Conservation (phyloP, 2,113 vertebrate species). For the Todiramphus chloris region DNA sequence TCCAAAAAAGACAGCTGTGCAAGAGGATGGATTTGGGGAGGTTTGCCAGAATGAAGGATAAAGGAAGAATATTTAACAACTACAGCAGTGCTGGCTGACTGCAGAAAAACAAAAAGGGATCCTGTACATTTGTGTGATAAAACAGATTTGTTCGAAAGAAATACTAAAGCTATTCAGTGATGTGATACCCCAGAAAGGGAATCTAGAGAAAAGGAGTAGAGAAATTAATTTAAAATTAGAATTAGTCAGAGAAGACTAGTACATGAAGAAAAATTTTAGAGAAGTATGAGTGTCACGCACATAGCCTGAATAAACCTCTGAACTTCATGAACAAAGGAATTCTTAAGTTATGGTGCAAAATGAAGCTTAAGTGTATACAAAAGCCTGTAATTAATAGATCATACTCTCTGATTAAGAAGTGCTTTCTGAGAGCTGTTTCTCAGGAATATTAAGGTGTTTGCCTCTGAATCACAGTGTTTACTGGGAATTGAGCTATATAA, state of each 20-base stretch:
- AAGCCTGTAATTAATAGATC: constrained; percentile 34
- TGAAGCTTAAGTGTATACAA: not conserved
- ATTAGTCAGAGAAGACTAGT: not conserved
- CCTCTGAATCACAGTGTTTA: constrained; percentile 22
- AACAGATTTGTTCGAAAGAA: not conserved
- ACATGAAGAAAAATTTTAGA: not conserved
- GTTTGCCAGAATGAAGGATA: not conserved
- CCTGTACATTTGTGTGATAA: not conserved
- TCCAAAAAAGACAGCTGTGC: not conserved
- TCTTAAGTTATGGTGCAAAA: not conserved
- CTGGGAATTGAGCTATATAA: not conserved
- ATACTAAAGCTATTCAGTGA: not conserved
- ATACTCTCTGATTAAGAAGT: constrained; percentile 15
- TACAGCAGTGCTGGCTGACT: not conserved
- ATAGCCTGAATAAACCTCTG: not conserved
- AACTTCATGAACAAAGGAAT: not conserved
- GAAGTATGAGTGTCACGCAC: not conserved
- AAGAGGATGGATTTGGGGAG: not conserved
- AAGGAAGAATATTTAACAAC: not conserved
- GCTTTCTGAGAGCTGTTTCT: not conserved
- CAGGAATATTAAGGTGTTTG: not conserved
- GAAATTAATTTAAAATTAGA: not conserved
- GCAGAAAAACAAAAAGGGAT: not conserved
- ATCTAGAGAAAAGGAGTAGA: not conserved
- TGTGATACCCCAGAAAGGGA: not conserved